phyloP scores from a whole-genome alignment of 2,888 invertebrate genomes.

The Callinectes sapidus region DNA sequence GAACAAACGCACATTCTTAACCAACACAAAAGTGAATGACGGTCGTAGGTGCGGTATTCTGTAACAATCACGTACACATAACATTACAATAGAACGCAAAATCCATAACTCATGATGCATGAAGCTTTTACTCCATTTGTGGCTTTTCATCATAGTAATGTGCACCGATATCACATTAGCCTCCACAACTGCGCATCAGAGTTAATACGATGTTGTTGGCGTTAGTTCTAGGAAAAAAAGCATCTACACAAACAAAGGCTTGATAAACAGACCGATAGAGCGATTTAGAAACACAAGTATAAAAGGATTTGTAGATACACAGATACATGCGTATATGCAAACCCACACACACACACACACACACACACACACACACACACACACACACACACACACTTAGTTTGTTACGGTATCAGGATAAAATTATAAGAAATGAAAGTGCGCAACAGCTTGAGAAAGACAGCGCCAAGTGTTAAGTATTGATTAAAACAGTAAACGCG shows the following conservation, averaged over 20 bases:
- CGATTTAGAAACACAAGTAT: not conserved
- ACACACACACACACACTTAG: not conserved
- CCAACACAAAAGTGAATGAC: not conserved
- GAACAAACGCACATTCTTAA: not conserved
- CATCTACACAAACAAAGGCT: not conserved
- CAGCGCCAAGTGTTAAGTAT: not conserved
- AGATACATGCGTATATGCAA: not conserved
- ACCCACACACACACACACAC: constrained; percentile 21
- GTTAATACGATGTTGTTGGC: not conserved
- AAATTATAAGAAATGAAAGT: not conserved
- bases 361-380: constrained; percentile 7
- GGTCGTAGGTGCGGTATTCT: not conserved
- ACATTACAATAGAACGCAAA: not conserved
- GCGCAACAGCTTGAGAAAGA: not conserved
- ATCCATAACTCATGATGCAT: not conserved
- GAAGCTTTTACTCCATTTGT: not conserved
- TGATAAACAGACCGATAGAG: not conserved
- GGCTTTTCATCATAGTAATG: not conserved
- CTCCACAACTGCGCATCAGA: not conserved
- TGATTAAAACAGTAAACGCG: too few relatives aligned
- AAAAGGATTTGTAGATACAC: not conserved
- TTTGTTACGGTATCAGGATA: not conserved
- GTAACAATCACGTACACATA: not conserved
- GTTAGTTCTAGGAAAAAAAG: not conserved
- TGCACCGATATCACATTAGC: not conserved